Conservation (phyloP, 2,888 invertebrate genomes). For the Chloroclystis v-ata region DNA sequence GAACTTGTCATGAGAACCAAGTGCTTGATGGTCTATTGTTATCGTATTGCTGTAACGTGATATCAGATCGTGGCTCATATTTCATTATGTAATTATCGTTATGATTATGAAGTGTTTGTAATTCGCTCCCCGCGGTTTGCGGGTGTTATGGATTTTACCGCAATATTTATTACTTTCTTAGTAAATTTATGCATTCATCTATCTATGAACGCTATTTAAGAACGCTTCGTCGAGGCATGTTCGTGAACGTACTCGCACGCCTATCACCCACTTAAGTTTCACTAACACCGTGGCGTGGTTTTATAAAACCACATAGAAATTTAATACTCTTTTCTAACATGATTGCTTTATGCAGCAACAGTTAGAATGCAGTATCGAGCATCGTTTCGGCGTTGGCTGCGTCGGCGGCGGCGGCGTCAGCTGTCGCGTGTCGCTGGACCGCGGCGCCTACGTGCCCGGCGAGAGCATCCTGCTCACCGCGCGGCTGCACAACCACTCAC, state of each 20-base stretch:
- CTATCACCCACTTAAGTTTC: no score
- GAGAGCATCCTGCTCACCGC: constrained; percentile 94
- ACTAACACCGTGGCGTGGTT: no score
- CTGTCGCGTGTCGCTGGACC: constrained; percentile 90
- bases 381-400: constrained; percentile 92
- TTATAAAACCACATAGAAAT: no score
- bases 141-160: not conserved
- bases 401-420: constrained; percentile 92
- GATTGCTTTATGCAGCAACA: constrained; percentile 77
- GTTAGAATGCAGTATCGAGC: constrained; percentile 93
- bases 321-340: no score
- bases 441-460: constrained; percentile 96
- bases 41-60: constrained; percentile 17
- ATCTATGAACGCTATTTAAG: no score
- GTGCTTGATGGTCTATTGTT: constrained; percentile 18
- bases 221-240: no score
- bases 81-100: not conserved
- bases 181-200: no score
- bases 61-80: constrained; percentile 13
- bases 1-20: constrained; percentile 19
- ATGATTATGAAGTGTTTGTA: no score
- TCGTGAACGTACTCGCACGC: no score
- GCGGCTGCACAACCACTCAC: constrained; percentile 89
- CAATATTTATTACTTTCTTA: no score
- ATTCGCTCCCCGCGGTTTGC: not conserved